Evolutionary conservation across 1,140 invertebrate species (phyloP).

Genomic region (Drosophila varians): DNA sequence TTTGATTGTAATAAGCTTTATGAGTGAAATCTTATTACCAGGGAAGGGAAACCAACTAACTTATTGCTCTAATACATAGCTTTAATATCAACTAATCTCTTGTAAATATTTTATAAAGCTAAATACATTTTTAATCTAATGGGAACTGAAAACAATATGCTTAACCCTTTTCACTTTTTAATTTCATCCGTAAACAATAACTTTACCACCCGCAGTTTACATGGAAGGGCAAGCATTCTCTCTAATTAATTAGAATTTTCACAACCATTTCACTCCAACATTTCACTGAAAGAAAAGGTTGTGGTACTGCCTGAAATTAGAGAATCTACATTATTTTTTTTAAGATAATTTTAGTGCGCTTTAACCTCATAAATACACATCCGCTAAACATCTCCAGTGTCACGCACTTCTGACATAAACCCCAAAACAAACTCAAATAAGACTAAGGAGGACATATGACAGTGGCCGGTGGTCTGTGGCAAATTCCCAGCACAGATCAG

Average conservation of each 20-base stretch:
- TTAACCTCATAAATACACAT: slow-evolving; percentile 8
- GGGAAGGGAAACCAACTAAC: not conserved
- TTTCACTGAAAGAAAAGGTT: not conserved
- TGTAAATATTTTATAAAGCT: not conserved
- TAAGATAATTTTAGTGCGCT: slow-evolving; percentile 2
- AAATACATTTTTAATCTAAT: not conserved
- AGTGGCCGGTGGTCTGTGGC: slow-evolving; percentile 20
- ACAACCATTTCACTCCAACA: not conserved
- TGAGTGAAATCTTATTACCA: not conserved
- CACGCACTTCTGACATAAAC: slow-evolving; percentile 11
- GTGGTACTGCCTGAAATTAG: no score
- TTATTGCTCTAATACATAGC: not conserved
- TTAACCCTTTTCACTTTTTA: not conserved
- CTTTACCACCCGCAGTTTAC: not conserved
- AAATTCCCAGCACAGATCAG: slow-evolving; percentile 37
- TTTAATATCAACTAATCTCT: not conserved
- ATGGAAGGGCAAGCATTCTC: not conserved
- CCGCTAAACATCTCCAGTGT: not conserved
- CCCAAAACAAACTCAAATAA: not conserved
- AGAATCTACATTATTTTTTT: not conserved
- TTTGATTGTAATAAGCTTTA: slow-evolving; percentile 25
- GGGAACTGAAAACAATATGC: not conserved
- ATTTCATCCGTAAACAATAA: not conserved
- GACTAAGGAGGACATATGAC: slow-evolving; percentile 34
- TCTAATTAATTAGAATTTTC: not conserved